Percentiles rank a stretch among this genome's conserved stretches.
Evolutionary conservation across 2,113 vertebrate genomes (phyloP).

Genomic region (Tricholaema leucomelas): DNA sequence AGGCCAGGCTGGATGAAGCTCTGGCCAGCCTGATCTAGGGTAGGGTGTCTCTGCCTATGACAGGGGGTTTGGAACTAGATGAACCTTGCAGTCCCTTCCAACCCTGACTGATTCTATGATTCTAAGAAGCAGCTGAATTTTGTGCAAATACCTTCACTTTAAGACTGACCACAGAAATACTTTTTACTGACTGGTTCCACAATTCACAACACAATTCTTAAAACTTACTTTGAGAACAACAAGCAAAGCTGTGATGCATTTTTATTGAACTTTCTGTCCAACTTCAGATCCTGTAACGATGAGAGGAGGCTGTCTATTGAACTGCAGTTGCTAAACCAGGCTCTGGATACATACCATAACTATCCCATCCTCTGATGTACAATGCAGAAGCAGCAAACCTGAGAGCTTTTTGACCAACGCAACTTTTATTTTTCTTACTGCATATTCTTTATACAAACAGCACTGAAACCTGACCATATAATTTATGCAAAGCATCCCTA

Average conservation of each 20-base stretch:
- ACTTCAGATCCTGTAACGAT: background rate
- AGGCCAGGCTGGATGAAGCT: no score
- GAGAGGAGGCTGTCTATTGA: background rate
- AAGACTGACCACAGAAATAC: background rate
- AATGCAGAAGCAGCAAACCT: background rate
- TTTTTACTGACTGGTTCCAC: background rate
- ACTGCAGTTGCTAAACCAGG: background rate
- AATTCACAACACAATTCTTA: background rate
- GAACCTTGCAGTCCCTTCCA: no score
- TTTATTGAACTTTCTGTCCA: background rate
- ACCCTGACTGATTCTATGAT: no score
- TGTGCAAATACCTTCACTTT: background rate
- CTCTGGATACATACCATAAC: background rate
- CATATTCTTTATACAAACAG: conserved; percentile 2
- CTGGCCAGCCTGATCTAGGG: no score
- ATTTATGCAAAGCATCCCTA: conserved; percentile 29
- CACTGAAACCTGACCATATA: conserved; percentile 43
- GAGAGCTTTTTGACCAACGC: background rate
- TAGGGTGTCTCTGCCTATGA: no score
- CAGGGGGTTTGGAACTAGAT: no score
- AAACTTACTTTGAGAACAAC: background rate
- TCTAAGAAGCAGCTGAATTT: background rate
- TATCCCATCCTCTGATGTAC: background rate
- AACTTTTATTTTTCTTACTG: background rate
- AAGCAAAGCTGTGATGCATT: background rate